Evolutionary conservation across 2,797 vertebrate species (phyloP), one percentile per base, ranked within the genome.

Genomic region (Tadarida brasiliensis): DNA sequence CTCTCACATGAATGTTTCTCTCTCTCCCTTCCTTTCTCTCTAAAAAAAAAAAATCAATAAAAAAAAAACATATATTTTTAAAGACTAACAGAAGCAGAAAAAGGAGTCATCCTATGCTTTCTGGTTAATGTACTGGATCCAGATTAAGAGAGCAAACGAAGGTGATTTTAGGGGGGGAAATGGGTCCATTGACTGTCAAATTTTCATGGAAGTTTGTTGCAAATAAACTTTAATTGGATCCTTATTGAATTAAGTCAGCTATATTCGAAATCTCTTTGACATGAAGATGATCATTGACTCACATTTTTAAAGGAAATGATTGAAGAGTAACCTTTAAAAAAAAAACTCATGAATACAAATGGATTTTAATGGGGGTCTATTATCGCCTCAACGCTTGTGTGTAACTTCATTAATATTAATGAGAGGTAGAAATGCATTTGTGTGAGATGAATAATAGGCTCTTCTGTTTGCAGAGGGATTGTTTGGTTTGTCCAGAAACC

Each of bases 401-500:
- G 87, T 82, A 93, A 84, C 61, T 94, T 73, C 95, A 97, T 98
- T 96, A 98, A 98, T 98, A 98, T 98, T 98, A 98, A 98, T 98
- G 96, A 95, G 76, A 90, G 0, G 0, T 73, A 98, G 97, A 84
- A 90, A 86, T 11, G 2, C 96, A 96, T 93, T 92, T 96, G 95
- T 91, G 77, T 92, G 80, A 94, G 94, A 97, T 96, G 90, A 44
- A 44, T 44, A 98, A 94, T 54, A 96, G 77, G 95, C 71, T 96
- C 47, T 90, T 67, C 67, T 95, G 68, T 90, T 94, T 81, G 90
- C 81, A 88, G 26, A 10, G 33, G 0, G 81, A n/a, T 47, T 95
- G 17, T 87, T 96, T 88, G 97, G 77, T 73, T 90, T 90, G 56
- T 94, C 91, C 91, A 94, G 92, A 96, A 97, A 78, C 88, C 71